A percentile compares a stretch with the other conserved stretches of the same genome.
These are phyloP conservation scores for Gallinago stenura DNA, from an alignment of 2,797 vertebrate genomes.

Conservation along the genomic window DNA sequence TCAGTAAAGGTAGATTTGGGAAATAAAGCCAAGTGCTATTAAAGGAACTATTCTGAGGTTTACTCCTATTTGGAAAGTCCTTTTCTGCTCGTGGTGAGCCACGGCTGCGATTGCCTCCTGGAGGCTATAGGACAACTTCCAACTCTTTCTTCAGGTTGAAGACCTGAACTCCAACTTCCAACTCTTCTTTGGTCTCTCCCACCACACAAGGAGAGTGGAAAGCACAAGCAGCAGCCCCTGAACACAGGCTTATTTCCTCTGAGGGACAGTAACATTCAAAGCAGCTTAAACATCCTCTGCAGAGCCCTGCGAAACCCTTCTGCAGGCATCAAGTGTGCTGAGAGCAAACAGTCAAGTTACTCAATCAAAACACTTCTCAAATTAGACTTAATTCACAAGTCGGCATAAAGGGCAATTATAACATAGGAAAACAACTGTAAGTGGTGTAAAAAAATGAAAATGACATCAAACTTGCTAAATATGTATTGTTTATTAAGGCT, in stretches of 20 bases:
- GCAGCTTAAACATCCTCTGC: not conserved
- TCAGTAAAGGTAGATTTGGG: not conserved
- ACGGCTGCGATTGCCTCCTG: not conserved
- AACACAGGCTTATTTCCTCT: accelerated
- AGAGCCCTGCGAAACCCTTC: not conserved
- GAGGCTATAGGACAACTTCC: not conserved
- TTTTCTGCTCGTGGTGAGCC: not conserved
- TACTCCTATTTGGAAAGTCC: not conserved
- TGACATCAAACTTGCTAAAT: conserved; percentile 84
- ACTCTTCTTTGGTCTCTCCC: not conserved
- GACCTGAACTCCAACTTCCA: not conserved
- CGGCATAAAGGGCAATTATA: not conserved
- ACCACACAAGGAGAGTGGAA: accelerated
- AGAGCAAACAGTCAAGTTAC: not conserved
- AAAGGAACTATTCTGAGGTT: not conserved
- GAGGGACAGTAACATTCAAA: accelerated
- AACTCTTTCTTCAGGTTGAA: not conserved
- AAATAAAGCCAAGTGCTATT: not conserved
- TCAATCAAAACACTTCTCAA: not conserved
- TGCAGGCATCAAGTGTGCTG: accelerated
- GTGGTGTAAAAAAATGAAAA: conserved; percentile 69
- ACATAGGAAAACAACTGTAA: not conserved
- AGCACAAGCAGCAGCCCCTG: not conserved
- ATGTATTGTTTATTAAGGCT: conserved; percentile 94
- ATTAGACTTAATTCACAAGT: accelerated